Evolutionary conservation across 1,140 invertebrate species (phyloP).

Genomic region (Lucilia sericata): DNA sequence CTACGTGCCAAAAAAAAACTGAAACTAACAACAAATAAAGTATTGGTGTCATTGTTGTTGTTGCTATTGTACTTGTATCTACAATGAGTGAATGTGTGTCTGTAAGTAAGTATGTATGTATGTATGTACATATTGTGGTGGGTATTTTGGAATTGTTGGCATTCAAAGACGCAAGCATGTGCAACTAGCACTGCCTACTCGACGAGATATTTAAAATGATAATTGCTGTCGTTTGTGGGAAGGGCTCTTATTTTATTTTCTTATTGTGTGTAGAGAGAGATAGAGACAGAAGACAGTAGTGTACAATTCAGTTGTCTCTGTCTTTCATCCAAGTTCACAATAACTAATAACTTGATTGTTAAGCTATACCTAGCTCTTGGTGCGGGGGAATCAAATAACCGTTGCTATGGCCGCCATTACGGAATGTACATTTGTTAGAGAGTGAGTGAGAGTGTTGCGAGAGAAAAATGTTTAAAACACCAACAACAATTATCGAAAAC

Average conservation of each 20-base stretch:
- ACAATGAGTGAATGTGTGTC: no score
- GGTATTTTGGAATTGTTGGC: constrained; percentile 46
- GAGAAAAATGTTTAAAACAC: not conserved
- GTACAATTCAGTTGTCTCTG: constrained; percentile 35
- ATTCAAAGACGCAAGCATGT: constrained; percentile 55
- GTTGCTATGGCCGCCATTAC: constrained; percentile 30
- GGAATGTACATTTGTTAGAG: not conserved
- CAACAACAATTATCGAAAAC: not conserved
- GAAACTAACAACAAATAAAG: no score
- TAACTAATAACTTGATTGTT: no score
- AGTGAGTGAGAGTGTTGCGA: not conserved
- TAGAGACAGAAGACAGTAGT: not conserved
- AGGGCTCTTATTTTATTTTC: constrained; percentile 48
- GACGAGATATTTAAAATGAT: constrained; percentile 39
- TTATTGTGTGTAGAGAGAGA: not conserved
- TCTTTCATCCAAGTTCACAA: not conserved
- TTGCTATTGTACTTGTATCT: not conserved
- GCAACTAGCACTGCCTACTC: constrained; percentile 54
- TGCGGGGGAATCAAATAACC: not conserved
- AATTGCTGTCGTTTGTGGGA: constrained; percentile 47
- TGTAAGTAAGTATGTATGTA: no score
- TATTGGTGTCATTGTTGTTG: not conserved
- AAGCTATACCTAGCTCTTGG: not conserved
- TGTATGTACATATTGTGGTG: not conserved
- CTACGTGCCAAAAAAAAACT: not conserved